Evolutionary conservation across 2,888 invertebrate species (phyloP).

Genomic region (Drosophila tanythrix): DNA sequence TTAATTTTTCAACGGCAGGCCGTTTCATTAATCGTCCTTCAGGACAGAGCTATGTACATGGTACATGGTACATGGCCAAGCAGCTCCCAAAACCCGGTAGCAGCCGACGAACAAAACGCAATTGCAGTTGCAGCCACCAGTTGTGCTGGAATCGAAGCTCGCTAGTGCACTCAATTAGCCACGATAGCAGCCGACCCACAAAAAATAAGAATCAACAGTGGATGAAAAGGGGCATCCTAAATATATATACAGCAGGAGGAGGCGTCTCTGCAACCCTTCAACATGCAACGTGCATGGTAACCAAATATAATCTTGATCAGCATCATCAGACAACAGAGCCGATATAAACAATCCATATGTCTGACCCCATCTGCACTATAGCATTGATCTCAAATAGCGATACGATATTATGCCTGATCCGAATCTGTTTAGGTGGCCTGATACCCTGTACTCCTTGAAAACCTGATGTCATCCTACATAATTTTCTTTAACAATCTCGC

Average conservation of each 20-base stretch:
- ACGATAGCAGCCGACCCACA: not conserved
- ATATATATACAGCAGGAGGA: not conserved
- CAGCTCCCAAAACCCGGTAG: constrained; percentile 62
- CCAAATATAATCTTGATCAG: constrained; percentile 10
- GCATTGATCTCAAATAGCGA: not conserved
- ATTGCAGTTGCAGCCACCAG: constrained; percentile 28
- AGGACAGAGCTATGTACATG: constrained; percentile 11
- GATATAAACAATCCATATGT: constrained; percentile 2
- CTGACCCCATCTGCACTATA: not conserved
- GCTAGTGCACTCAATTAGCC: constrained; percentile 45
- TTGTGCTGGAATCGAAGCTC: not conserved
- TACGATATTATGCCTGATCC: not conserved
- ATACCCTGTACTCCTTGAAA: not conserved
- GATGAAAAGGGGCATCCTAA: not conserved
- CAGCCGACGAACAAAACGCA: constrained; percentile 64
- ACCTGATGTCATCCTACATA: not conserved
- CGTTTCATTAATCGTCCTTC: constrained; percentile 72
- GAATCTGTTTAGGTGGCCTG: not conserved
- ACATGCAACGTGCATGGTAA: not conserved
- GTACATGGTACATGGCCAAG: constrained; percentile 8
- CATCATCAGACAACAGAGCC: not conserved
- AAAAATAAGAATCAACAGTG: not conserved
- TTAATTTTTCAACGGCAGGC: constrained; percentile 74
- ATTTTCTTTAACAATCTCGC: not conserved
- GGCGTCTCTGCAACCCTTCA: not conserved